phyloP scores from a whole-genome alignment of 1,140 invertebrate genomes.

The Drosophila albomicans region DNA sequence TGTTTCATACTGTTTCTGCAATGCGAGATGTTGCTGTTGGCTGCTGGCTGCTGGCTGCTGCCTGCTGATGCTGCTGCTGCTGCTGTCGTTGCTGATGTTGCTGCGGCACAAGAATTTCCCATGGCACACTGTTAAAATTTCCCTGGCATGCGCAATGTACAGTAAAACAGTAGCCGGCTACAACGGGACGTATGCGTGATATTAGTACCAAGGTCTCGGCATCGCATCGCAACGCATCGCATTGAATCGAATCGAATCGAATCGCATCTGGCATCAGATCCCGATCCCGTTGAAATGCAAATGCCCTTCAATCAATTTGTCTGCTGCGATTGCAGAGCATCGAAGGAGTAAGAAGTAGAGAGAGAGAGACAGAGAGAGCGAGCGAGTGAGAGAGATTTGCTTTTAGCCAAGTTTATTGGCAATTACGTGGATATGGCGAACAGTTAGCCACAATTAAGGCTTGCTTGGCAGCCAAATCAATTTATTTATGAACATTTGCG shows the following conservation, averaged over 20 bases:
- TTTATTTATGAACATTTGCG: slow-evolving; percentile 70
- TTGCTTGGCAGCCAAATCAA: slow-evolving; percentile 52
- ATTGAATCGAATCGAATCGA: neutral
- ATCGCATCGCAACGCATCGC: neutral
- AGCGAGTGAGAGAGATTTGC: slow-evolving; percentile 3
- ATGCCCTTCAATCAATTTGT: slow-evolving; percentile 1
- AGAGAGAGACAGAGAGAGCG: neutral
- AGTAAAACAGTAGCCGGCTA: slow-evolving; percentile 40
- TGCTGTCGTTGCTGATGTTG: slow-evolving; percentile 29
- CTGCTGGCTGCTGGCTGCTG: neutral
- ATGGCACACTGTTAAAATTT: slow-evolving; percentile 67
- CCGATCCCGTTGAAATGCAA: neutral
- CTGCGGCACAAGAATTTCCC: slow-evolving; percentile 69
- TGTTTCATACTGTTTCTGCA: slow-evolving; percentile 72
- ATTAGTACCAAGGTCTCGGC: slow-evolving; percentile 12
- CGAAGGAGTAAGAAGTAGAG: too few species aligned
- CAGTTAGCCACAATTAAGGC: slow-evolving; percentile 63
- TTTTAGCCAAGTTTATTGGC: slow-evolving; percentile 5
- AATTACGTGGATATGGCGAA: slow-evolving; percentile 27
- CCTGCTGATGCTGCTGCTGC: neutral
- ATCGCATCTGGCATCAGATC: too few species aligned
- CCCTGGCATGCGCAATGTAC: slow-evolving; percentile 75
- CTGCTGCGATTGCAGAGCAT: neutral
- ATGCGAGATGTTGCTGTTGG: slow-evolving; percentile 20
- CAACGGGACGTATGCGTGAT: slow-evolving; percentile 62